Evolutionary conservation across 1,140 invertebrate genomes (phyloP).

Genomic region (Drosophila burlai): DNA sequence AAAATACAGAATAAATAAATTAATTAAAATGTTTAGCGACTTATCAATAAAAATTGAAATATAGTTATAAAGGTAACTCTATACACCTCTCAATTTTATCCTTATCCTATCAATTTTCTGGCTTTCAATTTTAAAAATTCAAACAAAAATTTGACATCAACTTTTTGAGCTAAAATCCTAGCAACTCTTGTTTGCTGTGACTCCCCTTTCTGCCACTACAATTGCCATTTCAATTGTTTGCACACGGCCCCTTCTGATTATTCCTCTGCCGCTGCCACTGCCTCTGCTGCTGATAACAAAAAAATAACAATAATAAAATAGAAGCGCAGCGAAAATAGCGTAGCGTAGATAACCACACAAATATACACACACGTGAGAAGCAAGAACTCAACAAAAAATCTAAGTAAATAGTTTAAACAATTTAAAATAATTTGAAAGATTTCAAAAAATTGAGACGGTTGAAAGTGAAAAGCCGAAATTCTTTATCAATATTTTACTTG

Average conservation of each 20-base stretch:
- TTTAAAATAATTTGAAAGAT: conserved; percentile 8
- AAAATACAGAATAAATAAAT: too few species aligned
- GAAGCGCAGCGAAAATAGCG: conserved; percentile 61
- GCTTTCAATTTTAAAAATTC: not conserved
- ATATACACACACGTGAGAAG: conserved; percentile 20
- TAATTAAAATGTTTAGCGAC: too few species aligned
- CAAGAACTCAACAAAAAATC: conserved; percentile 2
- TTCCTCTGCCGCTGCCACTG: conserved; percentile 9
- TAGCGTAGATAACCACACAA: conserved; percentile 62
- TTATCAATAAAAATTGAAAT: too few species aligned
- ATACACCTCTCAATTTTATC: too few species aligned
- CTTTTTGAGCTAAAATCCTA: not conserved
- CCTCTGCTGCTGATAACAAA: conserved; percentile 53
- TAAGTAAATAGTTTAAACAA: conserved; percentile 21
- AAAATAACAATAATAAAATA: conserved; percentile 41
- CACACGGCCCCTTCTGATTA: conserved; percentile 15
- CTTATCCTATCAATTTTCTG: not conserved
- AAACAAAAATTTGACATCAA: not conserved
- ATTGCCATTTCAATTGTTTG: conserved; percentile 30
- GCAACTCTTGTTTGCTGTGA: conserved; percentile 11
- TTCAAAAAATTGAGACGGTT: conserved; percentile 1
- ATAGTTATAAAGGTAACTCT: too few species aligned
- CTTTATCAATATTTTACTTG: not conserved
- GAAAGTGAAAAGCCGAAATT: not conserved
- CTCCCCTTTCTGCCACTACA: not conserved